Percentiles rank a stretch among this genome's conserved stretches.
Evolutionary conservation across 2,888 invertebrate species (phyloP).

Genomic region (Neocrepidodera transversa): DNA sequence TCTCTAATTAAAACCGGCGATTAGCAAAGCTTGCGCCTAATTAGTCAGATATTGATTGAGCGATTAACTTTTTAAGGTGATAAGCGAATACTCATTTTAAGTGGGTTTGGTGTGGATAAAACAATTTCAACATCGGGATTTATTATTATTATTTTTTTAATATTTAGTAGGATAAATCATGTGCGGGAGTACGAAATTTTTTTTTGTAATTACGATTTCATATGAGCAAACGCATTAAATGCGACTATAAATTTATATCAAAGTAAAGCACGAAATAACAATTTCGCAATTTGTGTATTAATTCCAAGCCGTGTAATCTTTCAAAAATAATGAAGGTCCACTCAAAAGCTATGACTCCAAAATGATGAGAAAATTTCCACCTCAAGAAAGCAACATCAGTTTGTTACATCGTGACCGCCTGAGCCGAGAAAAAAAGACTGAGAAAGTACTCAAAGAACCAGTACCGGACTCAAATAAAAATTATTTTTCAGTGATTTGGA

Average conservation of each 20-base stretch:
- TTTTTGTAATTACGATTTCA: slow-evolving; percentile 1
- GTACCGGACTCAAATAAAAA: slow-evolving; percentile 2
- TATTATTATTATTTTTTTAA: too few species aligned
- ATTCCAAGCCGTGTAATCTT: slow-evolving; percentile 16
- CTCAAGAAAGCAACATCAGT: slow-evolving; percentile 21
- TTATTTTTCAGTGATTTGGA: too few species aligned
- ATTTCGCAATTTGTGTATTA: slow-evolving; percentile 4
- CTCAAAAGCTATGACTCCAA: slow-evolving; percentile 11
- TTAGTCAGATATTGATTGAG: background rate
- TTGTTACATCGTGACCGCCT: slow-evolving; percentile 20
- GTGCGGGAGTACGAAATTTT: background rate
- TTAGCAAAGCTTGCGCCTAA: background rate
- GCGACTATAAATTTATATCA: slow-evolving; percentile 1
- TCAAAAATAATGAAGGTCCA: slow-evolving; percentile 20
- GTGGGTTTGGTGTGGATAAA: too few species aligned
- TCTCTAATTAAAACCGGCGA: slow-evolving; percentile 10
- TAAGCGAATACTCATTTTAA: background rate
- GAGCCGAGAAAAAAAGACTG: background rate
- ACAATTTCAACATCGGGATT: too few species aligned
- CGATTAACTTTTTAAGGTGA: background rate
- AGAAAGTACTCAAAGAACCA: background rate
- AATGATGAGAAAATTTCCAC: slow-evolving; percentile 27
- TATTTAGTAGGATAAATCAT: too few species aligned
- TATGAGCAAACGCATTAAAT: background rate
- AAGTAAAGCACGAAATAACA: slow-evolving; percentile 7